Evolutionary conservation across 2,888 invertebrate species (phyloP).

Genomic region (Ornithoptera priamus): DNA sequence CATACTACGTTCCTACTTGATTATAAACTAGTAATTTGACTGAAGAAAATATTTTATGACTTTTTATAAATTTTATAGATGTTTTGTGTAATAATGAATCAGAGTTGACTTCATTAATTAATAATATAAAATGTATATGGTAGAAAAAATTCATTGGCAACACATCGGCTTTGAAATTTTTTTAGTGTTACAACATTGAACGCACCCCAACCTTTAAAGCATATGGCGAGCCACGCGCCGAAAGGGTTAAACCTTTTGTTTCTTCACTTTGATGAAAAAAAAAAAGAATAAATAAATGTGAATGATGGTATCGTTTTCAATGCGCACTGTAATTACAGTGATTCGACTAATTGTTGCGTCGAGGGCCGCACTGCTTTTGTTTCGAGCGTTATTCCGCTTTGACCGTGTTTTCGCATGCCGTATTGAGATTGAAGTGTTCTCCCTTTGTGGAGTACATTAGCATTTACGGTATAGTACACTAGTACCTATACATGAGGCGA

Average conservation of each 20-base stretch:
- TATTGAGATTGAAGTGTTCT: slow-evolving; percentile 67
- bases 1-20: too few relatives aligned
- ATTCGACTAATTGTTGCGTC: slow-evolving; percentile 71
- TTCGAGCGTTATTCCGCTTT: slow-evolving; percentile 66
- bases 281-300: slow-evolving; percentile 49
- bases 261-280: slow-evolving; percentile 51
- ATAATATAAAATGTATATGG: background rate
- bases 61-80: too few relatives aligned
- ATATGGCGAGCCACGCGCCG: slow-evolving; percentile 68
- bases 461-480: slow-evolving; percentile 2
- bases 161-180: slow-evolving; percentile 35
- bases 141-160: slow-evolving; percentile 2
- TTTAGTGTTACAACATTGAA: slow-evolving; percentile 41
- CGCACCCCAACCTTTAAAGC: slow-evolving; percentile 49
- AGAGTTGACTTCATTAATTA: too few relatives aligned
- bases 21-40: too few relatives aligned
- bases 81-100: too few relatives aligned
- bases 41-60: too few relatives aligned
- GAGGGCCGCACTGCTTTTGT: slow-evolving; percentile 62
- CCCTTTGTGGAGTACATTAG: slow-evolving; percentile 42
- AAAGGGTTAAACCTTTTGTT: slow-evolving; percentile 68
- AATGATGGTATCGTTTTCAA: slow-evolving; percentile 75
- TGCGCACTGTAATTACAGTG: slow-evolving; percentile 68
- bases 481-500: too few relatives aligned
- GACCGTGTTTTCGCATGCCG: slow-evolving; percentile 68